Base-by-base conservation (phyloP, 2,888 invertebrate species). In the Lycaena phlaeas region DNA sequence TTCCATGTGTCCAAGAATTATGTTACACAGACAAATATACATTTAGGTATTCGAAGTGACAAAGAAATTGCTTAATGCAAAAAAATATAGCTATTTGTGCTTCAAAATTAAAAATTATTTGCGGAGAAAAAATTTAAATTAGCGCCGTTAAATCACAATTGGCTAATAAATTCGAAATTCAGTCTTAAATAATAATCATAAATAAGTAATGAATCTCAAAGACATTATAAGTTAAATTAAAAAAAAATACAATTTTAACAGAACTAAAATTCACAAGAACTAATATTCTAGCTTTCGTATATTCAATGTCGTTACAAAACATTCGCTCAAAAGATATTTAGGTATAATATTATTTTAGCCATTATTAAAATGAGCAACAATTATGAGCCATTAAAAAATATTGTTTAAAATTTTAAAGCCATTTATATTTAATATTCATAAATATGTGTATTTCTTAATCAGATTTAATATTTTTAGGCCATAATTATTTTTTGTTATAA, bases 171-270 rank as follows among this genome's bases (percentile, higher is more conserved):
- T 43, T 53, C 59, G 63, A 64, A 64, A 58, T 66, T 77, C 77
- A 77, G 77, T 77, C 76, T 78, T 75, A 75, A 73, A 49, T 18
- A 34, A 34, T 34, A 56, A 56, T 56, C 51, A 54, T 52, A 50
- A 51, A 44, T 52, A 49, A 34, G 9, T 18, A 11, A 18, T 22
- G 9, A 14, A 22, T 12, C 12, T 22, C 18, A 17, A 34, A 18
- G 5, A 22, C 15, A 27, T 10, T 15, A 14, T 15, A 30, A 30
- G 11, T 30, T 10, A 3, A n/a, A 5, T 14, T 5, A 9, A 15
- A 9, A 14, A 9, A 15, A 9, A 14, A 14, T n/a, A n/a, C n/a
- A n/a, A n/a, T n/a, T n/a, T n/a, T n/a, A n/a, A n/a, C n/a, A n/a
- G n/a, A n/a, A n/a, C n/a, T n/a, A n/a, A n/a, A n/a, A n/a, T n/a